Percentiles rank a stretch among this genome's conserved stretches.
These are phyloP conservation scores for Mungos mungo DNA, from an alignment of 2,113 vertebrate genomes.

Conservation along the genomic window DNA sequence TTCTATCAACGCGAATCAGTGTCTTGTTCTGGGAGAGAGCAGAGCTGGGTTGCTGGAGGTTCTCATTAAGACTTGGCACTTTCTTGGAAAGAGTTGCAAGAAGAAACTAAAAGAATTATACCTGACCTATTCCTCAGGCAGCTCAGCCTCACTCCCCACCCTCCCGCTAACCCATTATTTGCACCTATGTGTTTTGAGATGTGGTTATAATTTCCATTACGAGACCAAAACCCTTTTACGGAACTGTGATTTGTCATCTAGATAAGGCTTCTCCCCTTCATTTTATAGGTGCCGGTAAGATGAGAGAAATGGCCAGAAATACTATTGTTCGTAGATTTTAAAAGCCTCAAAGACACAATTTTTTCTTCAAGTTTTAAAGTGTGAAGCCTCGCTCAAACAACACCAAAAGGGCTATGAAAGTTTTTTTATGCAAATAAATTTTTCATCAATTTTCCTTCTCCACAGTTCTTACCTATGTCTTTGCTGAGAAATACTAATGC, in stretches of 20 bases:
- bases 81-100: constrained; percentile 75
- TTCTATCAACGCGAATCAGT: not conserved
- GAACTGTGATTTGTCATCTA: constrained; percentile 47
- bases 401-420: not conserved
- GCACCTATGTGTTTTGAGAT: constrained; percentile 31
- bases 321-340: not conserved
- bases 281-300: constrained; percentile 19
- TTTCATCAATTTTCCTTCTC: not conserved
- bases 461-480: not conserved
- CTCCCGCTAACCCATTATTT: constrained; percentile 50
- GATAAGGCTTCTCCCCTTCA: constrained; percentile 25
- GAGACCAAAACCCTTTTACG: constrained; percentile 3
- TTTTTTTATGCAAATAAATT: not conserved
- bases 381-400: not conserved
- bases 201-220: not conserved
- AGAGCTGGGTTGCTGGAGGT: constrained; percentile 55
- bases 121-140: constrained; percentile 23
- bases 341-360: not conserved
- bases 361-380: not conserved
- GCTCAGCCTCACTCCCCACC: not conserved
- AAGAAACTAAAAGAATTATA: constrained; percentile 59
- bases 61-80: constrained; percentile 69
- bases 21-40: constrained; percentile 16
- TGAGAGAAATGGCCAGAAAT: not conserved
- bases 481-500: not conserved